A percentile compares a stretch with the other conserved stretches of the same genome.
These are phyloP conservation scores for Saxidomus purpurata DNA, from an alignment of 1,140 invertebrate species.

Conservation along the genomic window DNA sequence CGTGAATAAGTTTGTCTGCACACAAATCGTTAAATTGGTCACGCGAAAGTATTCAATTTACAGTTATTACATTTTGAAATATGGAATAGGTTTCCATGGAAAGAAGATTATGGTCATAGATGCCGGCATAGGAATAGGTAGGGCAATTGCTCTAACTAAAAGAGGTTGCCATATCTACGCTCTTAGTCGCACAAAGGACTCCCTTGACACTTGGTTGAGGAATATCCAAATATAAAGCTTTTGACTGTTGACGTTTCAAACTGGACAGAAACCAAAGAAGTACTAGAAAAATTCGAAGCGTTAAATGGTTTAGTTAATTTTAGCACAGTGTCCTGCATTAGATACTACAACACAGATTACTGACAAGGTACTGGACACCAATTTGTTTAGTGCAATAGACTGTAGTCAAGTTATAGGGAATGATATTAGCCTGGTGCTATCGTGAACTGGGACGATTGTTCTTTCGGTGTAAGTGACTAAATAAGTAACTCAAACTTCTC, in stretches of 20 bases:
- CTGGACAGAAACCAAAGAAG: conserved; percentile 89
- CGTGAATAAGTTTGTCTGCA: no score
- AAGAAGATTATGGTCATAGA: conserved; percentile 51
- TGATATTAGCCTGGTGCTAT: conserved; percentile 93
- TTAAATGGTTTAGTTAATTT: conserved; percentile 93
- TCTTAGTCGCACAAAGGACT: not conserved
- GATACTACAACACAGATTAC: no score
- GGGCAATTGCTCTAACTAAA: conserved; percentile 14
- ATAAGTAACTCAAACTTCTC: no score
- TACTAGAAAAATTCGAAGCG: conserved; percentile 87
- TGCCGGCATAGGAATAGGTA: conserved; percentile 49
- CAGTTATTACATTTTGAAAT: no score
- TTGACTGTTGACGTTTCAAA: conserved; percentile 77
- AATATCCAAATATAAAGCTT: conserved; percentile 86
- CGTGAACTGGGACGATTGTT: conserved; percentile 88
- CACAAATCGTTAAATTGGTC: no score
- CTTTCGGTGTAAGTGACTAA: no score
- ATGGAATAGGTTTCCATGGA: not conserved
- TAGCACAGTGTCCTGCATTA: no score
- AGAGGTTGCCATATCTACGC: conserved; percentile 36
- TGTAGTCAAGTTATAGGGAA: no score
- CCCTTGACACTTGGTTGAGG: conserved; percentile 18
- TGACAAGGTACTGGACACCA: no score
- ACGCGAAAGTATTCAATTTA: no score
- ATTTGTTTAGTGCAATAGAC: no score